These are phyloP conservation scores for Heliothis peltigera DNA, from an alignment of 2,888 invertebrate species.

Conservation along the genomic window DNA sequence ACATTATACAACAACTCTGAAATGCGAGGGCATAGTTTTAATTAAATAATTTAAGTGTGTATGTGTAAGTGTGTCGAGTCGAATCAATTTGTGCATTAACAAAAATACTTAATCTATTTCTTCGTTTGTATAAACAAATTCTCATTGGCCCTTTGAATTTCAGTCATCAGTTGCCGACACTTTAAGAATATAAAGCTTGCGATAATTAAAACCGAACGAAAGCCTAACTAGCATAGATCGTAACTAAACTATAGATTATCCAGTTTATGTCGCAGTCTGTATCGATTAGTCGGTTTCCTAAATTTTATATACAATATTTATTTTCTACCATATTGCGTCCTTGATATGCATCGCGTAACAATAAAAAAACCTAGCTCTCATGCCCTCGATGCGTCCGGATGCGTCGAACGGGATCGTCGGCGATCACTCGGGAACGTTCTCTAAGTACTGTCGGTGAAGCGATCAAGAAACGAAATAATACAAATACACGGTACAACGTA, in stretches of 20 bases:
- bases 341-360: conserved; percentile 90
- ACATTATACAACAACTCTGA: conserved; percentile 82
- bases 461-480: conserved; percentile 84
- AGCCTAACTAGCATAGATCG: conserved; percentile 88
- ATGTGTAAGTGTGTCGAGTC: conserved; percentile 68
- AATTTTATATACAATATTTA: conserved; percentile 89
- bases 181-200: conserved; percentile 86
- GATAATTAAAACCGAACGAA: conserved; percentile 84
- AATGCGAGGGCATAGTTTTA: conserved; percentile 84
- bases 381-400: conserved; percentile 82
- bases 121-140: conserved; percentile 78
- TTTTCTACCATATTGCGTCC: conserved; percentile 90
- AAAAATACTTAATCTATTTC: conserved; percentile 79
- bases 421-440: conserved; percentile 73
- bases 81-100: conserved; percentile 80
- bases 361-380: conserved; percentile 89
- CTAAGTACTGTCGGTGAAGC: conserved; percentile 88
- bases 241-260: conserved; percentile 88
- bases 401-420: conserved; percentile 69
- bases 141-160: conserved; percentile 86
- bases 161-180: conserved; percentile 88
- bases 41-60: conserved; percentile 70
- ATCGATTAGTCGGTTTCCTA: conserved; percentile 85
- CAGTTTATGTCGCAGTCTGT: conserved; percentile 88
- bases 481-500: conserved; percentile 82